A percentile compares a stretch with the other conserved stretches of the same genome.
These are phyloP conservation scores for Leptinotarsa haldemani DNA, from an alignment of 2,888 invertebrate genomes.

Conservation along the genomic window DNA sequence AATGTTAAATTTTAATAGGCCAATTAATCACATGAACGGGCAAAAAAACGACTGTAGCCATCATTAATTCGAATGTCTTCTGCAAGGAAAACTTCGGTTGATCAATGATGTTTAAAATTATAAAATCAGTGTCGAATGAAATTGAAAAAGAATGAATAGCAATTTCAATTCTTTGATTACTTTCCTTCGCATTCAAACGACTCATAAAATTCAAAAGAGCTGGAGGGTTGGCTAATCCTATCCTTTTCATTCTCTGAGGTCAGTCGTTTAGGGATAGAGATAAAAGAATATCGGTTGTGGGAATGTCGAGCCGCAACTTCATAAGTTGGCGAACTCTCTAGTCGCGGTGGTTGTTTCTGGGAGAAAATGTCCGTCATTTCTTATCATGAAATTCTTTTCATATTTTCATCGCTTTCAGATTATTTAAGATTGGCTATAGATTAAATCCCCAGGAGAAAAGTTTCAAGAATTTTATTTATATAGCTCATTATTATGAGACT, in stretches of 20 bases:
- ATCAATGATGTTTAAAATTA: neutral
- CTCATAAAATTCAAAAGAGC: slow-evolving; percentile 3
- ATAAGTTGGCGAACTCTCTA: neutral
- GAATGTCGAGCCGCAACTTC: neutral
- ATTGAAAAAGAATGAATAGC: neutral
- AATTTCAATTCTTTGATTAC: slow-evolving; percentile 4
- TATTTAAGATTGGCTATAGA: neutral
- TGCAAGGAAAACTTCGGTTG: neutral
- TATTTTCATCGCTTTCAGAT: neutral
- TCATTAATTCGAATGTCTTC: too few relatives aligned
- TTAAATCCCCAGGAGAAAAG: too few relatives aligned
- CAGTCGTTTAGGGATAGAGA: neutral
- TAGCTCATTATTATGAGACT: too few relatives aligned
- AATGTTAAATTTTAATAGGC: too few relatives aligned
- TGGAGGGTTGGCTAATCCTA: neutral
- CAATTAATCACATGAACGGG: too few relatives aligned
- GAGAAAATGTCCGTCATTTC: neutral
- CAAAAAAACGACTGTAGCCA: too few relatives aligned
- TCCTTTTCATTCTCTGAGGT: neutral
- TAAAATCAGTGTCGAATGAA: neutral
- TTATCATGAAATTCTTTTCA: neutral
- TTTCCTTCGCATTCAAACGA: neutral
- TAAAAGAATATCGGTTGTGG: neutral
- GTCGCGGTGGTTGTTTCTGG: neutral
- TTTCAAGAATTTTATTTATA: too few relatives aligned